Percentiles rank a stretch among this genome's conserved stretches.
These are phyloP conservation scores for Grammomys dolichurus DNA, from an alignment of 2,113 vertebrate genomes.

Conservation along the genomic window DNA sequence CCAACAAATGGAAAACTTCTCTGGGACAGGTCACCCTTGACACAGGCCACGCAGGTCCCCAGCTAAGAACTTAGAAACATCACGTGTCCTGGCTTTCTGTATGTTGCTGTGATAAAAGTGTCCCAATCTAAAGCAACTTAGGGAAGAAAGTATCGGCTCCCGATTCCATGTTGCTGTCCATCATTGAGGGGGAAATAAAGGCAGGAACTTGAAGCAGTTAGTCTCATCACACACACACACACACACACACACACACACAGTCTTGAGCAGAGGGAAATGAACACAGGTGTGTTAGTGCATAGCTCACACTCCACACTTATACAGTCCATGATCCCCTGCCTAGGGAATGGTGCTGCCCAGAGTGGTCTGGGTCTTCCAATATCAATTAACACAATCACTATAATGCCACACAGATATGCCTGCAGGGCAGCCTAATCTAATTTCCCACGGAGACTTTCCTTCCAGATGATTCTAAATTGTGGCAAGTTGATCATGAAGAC, in stretches of 20 bases:
- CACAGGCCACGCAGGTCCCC: background rate
- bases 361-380: background rate
- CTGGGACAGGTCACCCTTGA: background rate
- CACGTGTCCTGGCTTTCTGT: background rate
- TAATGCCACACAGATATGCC: background rate
- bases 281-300: too few species aligned
- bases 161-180: too few species aligned
- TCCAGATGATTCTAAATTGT: background rate
- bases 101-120: background rate
- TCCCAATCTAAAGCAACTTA: background rate
- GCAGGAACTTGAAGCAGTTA: background rate
- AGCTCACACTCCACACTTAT: background rate
- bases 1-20: background rate
- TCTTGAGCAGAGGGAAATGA: too few species aligned
- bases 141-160: background rate
- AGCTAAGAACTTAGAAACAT: background rate
- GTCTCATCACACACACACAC: background rate
- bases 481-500: too few species aligned
- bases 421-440: too few species aligned
- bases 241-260: background rate
- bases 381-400: background rate
- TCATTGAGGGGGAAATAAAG: background rate
- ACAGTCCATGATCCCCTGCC: too few species aligned
- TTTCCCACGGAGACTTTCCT: too few species aligned
- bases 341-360: background rate